Base-by-base conservation (phyloP, 1,140 invertebrate species). In the Drosophila lowei region DNA sequence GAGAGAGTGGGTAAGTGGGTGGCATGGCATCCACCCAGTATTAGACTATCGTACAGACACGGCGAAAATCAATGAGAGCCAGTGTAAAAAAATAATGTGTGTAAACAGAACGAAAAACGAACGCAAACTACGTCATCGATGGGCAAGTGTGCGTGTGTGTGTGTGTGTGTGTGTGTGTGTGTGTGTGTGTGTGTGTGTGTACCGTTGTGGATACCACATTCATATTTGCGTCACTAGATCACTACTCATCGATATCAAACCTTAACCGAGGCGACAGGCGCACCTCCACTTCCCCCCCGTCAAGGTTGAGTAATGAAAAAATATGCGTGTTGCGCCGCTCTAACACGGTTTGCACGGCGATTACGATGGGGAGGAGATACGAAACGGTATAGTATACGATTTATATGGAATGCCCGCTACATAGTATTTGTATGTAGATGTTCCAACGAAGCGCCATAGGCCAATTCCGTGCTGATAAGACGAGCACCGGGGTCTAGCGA, bases 51-150 rank as follows among this genome's bases (percentile, higher is more conserved):
- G 52, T 47, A 46, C 30, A 30, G 21, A 46, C 42, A 55, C 73
- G 67, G 77, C 48, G 72, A 81, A 77, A 85, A 77, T 86, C 81
- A 86, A 86, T 86, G 77, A 47, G 50, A 50, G 55, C 68, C 73
- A 70, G 73, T 71, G 61, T 74, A 68, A 62, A 79, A 83, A 50
- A 68, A 64, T 48, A 55, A 46, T 54, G 68, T 53, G 77, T 81
- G 68, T 85, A 80, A 86, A 85, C 81, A 85, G 81, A 85, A 73
- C 41, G 71, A 57, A 72, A 68, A 47, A 62, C 54, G 18, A 66
- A 59, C 11, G 41, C 13, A 41, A 21, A n/a, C 46, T 75, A 81
- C 74, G 78, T 78, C 75, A 84, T 84, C 70, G 57, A 63, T 60
- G 57, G n/a, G n/a, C 6, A 30, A 30, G 50, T 63, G 41, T 50